A percentile compares a stretch with the other conserved stretches of the same genome.
phyloP scores from a whole-genome alignment of 2,797 vertebrate species.

The Coranthus polyacanthus region DNA sequence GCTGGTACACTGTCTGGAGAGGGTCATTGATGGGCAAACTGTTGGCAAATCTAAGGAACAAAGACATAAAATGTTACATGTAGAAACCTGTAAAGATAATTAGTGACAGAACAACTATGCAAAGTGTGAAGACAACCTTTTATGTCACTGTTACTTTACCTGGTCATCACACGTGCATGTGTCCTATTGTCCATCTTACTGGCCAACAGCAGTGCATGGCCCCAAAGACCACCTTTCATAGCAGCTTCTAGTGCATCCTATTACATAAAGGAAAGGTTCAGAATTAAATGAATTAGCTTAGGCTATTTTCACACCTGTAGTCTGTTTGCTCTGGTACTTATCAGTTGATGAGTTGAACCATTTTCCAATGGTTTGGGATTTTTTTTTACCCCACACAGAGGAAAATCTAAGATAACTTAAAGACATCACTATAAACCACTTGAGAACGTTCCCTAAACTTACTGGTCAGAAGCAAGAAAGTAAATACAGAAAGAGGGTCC shows the following conservation, averaged over 20 bases:
- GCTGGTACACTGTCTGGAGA: constrained; percentile 97
- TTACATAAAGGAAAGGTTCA: neutral
- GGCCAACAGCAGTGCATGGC: constrained; percentile 95
- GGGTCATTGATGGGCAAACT: constrained; percentile 99
- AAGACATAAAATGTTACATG: neutral
- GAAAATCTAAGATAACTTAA: too few species aligned
- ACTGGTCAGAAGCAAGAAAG: too few species aligned
- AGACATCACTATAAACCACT: too few species aligned
- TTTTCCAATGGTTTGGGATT: too few species aligned
- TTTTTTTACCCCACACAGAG: too few species aligned
- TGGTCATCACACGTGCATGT: constrained; percentile 97
- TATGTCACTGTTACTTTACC: constrained; percentile 77
- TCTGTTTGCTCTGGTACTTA: too few species aligned
- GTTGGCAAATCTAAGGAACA: constrained; percentile 92
- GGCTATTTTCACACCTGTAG: neutral
- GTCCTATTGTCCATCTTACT: constrained; percentile 99
- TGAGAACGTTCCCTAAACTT: too few species aligned
- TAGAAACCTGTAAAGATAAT: neutral
- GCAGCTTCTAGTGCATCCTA: constrained; percentile 97
- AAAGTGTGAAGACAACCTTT: neutral
- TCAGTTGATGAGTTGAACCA: too few species aligned
- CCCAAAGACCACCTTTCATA: constrained; percentile 98
- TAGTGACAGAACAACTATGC: neutral
- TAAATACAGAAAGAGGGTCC: too few species aligned
- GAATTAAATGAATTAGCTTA: neutral